Conservation (phyloP, 1,140 invertebrate species). For the Limonius californicus region DNA sequence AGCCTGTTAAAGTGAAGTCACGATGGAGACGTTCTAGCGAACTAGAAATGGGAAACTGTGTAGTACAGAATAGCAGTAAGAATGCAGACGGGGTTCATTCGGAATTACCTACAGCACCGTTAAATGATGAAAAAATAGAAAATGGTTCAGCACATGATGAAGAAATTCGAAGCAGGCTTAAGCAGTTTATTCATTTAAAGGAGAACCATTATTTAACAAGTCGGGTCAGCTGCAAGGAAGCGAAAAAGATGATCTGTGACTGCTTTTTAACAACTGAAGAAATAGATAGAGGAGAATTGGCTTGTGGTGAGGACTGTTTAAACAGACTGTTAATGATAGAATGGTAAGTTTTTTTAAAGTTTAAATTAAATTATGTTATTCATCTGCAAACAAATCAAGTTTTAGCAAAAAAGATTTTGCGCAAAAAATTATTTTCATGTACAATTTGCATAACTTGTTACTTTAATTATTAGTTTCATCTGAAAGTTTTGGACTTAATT, state of each 20-base stretch:
- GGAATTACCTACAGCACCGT: conserved; percentile 10
- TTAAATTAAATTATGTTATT: no score
- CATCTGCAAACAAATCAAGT: no score
- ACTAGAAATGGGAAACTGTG: conserved; percentile 60
- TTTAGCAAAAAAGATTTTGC: no score
- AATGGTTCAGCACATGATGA: conserved; percentile 39
- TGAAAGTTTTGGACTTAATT: no score
- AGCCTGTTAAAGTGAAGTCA: conserved; percentile 82
- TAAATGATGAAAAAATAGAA: background rate
- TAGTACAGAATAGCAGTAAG: background rate
- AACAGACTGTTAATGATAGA: conserved; percentile 97
- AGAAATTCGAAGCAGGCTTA: conserved; percentile 68
- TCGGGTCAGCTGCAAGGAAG: conserved; percentile 78
- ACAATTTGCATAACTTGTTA: no score
- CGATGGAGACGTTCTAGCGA: conserved; percentile 80
- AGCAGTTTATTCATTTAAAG: conserved; percentile 72
- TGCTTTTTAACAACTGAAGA: conserved; percentile 90
- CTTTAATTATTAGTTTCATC: no score
- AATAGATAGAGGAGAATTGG: conserved; percentile 72
- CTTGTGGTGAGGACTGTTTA: conserved; percentile 93
- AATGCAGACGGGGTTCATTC: conserved; percentile 1
- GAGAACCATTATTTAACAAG: conserved; percentile 85
- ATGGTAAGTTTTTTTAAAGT: conserved; percentile 77
- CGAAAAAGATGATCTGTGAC: conserved; percentile 92
- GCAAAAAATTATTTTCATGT: no score